These are phyloP conservation scores for Lethrus apterus DNA, from an alignment of 1,140 invertebrate species.

Conservation along the genomic window DNA sequence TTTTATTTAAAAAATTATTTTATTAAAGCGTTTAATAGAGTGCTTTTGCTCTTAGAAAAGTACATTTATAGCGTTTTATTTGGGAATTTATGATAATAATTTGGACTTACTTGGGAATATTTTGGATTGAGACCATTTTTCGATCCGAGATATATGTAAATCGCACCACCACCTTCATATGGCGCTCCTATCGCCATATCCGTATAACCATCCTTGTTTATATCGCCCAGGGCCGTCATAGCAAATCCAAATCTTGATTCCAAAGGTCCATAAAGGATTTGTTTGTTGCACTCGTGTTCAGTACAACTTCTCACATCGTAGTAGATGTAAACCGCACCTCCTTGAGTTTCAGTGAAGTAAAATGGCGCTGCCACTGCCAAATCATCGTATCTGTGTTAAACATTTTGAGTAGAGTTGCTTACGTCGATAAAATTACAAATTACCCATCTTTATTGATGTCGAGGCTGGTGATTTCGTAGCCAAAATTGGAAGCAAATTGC, in stretches of 20 bases:
- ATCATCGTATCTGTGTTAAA: slow-evolving; percentile 60
- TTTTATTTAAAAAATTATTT: not conserved
- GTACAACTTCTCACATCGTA: slow-evolving; percentile 49
- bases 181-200: slow-evolving; percentile 90
- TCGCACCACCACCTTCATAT: slow-evolving; percentile 74
- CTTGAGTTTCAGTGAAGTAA: slow-evolving; percentile 71
- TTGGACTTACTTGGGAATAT: slow-evolving; percentile 60
- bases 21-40: not conserved
- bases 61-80: not conserved
- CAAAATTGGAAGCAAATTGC: slow-evolving; percentile 83
- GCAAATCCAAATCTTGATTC: slow-evolving; percentile 84
- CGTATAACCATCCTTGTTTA: slow-evolving; percentile 85
- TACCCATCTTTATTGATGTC: slow-evolving; percentile 85
- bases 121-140: slow-evolving; percentile 62
- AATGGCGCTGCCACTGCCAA: slow-evolving; percentile 87
- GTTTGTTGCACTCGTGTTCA: slow-evolving; percentile 39
- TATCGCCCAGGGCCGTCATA: slow-evolving; percentile 76
- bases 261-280: slow-evolving; percentile 57
- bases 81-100: not conserved
- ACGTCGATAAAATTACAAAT: slow-evolving; percentile 24
- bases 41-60: not conserved
- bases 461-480: slow-evolving; percentile 74
- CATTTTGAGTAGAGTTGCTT: not conserved
- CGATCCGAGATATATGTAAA: slow-evolving; percentile 83
- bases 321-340: slow-evolving; percentile 85